Conservation (phyloP, 2,113 vertebrate species). For the Gadus macrocephalus region DNA sequence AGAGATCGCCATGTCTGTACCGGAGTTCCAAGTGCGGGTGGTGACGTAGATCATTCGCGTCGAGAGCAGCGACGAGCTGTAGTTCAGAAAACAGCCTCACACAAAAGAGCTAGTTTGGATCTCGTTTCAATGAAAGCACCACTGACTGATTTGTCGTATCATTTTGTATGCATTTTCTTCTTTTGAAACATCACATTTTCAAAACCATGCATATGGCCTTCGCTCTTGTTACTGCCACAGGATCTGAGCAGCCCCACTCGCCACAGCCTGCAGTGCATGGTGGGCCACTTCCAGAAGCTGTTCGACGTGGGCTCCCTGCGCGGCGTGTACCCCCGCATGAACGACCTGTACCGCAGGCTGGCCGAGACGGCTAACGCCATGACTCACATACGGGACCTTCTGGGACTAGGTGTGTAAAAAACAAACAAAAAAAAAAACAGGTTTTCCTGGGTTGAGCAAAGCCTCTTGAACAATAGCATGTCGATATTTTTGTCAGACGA, state of each 20-base stretch:
- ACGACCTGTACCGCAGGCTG: conserved; percentile 82
- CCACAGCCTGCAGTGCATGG: conserved; percentile 75
- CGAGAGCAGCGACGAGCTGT: no score
- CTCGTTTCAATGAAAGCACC: conserved; percentile 1
- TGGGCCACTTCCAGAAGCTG: conserved; percentile 87
- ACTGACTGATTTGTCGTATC: background rate
- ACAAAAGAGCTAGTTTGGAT: no score
- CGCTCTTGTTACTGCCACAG: conserved; percentile 50
- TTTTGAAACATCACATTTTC: background rate
- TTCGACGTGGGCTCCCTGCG: conserved; percentile 81
- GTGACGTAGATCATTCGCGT: no score
- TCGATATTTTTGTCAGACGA: no score
- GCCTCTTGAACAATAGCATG: no score
- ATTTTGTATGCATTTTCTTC: background rate
- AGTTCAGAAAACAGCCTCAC: no score
- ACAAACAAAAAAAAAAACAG: no score
- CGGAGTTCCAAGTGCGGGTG: no score
- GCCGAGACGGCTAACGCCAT: conserved; percentile 84
- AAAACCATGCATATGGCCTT: background rate
- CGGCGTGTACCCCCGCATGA: conserved; percentile 87
- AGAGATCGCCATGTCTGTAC: no score
- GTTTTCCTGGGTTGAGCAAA: no score
- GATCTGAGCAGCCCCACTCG: conserved; percentile 63
- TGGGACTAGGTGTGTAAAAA: conserved; percentile 74
- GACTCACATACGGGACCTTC: conserved; percentile 79